phyloP scores from a whole-genome alignment of 2,797 vertebrate genomes.

The Enteromius thamalakanensis region DNA sequence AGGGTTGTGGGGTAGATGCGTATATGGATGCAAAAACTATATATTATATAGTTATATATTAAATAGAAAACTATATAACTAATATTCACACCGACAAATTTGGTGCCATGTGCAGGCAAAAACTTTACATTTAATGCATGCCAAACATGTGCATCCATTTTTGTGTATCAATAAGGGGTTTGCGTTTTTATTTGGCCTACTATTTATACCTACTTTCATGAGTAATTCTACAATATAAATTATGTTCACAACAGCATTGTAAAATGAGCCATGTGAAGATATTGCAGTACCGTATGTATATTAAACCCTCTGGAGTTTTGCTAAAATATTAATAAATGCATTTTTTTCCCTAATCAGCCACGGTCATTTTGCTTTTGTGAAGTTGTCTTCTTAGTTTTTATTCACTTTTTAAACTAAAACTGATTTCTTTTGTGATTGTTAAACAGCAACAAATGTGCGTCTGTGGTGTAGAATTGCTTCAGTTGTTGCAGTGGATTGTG shows the following conservation, averaged over 20 bases:
- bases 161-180: too few species aligned
- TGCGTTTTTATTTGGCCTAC: too few species aligned
- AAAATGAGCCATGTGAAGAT: neutral
- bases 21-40: too few species aligned
- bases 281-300: neutral
- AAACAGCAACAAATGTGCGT: neutral
- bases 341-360: neutral
- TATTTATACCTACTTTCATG: too few species aligned
- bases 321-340: neutral
- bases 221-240: neutral
- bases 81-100: too few species aligned
- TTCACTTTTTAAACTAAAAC: neutral
- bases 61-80: too few species aligned
- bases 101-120: too few species aligned
- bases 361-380: neutral
- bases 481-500: conserved; percentile 16
- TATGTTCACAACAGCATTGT: neutral
- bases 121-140: too few species aligned
- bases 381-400: neutral
- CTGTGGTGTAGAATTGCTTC: neutral
- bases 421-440: neutral
- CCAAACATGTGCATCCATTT: too few species aligned
- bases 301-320: neutral
- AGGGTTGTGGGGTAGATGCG: too few species aligned
- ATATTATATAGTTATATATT: too few species aligned